Evolutionary conservation across 2,113 vertebrate species (phyloP).

Genomic region (Mionectes macconnelli): DNA sequence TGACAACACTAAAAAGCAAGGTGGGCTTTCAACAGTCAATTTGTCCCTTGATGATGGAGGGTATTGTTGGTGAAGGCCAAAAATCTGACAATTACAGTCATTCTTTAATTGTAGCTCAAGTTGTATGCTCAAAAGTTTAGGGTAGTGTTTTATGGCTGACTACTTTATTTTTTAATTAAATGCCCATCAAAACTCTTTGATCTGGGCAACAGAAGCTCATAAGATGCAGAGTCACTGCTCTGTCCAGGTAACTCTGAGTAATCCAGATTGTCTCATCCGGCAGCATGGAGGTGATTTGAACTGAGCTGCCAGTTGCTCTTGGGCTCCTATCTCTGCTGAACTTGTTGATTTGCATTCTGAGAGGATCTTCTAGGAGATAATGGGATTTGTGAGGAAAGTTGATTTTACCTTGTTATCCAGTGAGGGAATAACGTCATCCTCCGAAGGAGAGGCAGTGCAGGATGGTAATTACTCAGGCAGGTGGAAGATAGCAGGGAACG

Average conservation of each 20-base stretch:
- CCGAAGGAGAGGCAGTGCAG: neutral
- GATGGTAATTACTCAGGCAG: constrained; percentile 21
- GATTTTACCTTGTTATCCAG: constrained; percentile 46
- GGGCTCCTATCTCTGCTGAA: neutral
- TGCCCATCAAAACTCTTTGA: constrained; percentile 10
- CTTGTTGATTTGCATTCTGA: constrained; percentile 52
- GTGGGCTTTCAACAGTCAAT: neutral
- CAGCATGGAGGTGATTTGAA: constrained; percentile 6
- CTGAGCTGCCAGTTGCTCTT: neutral
- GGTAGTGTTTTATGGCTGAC: neutral
- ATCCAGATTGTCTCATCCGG: constrained; percentile 20
- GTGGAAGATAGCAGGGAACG: neutral
- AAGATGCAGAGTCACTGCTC: constrained; percentile 10
- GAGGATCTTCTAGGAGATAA: constrained; percentile 41
- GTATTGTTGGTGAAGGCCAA: neutral
- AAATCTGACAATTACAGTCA: constrained; percentile 3
- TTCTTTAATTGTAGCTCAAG: constrained; percentile 25
- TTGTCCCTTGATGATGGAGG: neutral
- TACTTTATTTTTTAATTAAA: constrained; percentile 54
- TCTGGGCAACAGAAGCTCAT: neutral
- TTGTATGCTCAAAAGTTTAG: constrained; percentile 8
- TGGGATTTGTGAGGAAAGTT: constrained; percentile 62
- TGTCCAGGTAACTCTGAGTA: neutral
- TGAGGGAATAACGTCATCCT: constrained; percentile 20
- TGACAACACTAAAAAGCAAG: neutral